phyloP scores from a whole-genome alignment of 2,888 invertebrate genomes.

The Gastracanthus pulcherrimus region DNA sequence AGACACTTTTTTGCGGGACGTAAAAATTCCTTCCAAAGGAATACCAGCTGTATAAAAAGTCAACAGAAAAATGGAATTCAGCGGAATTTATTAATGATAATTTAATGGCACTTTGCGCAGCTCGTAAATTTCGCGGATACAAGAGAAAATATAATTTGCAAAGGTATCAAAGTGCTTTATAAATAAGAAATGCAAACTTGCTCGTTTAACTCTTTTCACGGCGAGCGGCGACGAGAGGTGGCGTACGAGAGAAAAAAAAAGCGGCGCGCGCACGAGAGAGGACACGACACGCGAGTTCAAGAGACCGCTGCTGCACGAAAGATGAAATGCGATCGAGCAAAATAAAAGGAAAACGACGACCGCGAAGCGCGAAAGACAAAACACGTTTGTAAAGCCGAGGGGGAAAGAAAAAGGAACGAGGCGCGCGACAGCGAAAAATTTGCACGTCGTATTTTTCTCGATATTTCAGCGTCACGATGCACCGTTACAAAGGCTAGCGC shows the following conservation, averaged over 20 bases:
- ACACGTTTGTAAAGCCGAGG: conserved; percentile 49
- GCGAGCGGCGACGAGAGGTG: conserved; percentile 23
- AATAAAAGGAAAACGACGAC: conserved; percentile 6
- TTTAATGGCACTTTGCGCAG: not conserved
- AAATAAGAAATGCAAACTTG: conserved; percentile 50
- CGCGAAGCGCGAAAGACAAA: conserved; percentile 56
- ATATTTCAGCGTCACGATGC: conserved; percentile 15
- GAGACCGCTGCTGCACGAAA: conserved; percentile 23
- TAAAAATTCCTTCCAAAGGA: too few relatives aligned
- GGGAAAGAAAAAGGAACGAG: conserved; percentile 50
- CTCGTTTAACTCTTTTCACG: conserved; percentile 22
- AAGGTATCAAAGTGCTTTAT: conserved; percentile 26
- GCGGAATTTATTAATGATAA: conserved; percentile 23
- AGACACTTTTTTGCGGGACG: too few relatives aligned
- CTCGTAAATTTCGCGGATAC: conserved; percentile 22
- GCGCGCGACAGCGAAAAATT: conserved; percentile 13
- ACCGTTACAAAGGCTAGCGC: not conserved
- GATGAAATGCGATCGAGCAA: conserved; percentile 47
- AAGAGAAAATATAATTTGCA: conserved; percentile 2
- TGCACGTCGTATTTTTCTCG: conserved; percentile 41
- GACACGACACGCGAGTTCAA: conserved; percentile 39
- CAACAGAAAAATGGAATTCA: too few relatives aligned
- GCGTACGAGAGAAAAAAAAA: not conserved
- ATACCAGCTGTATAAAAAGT: too few relatives aligned
- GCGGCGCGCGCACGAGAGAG: not conserved